phyloP scores from a whole-genome alignment of 2,113 vertebrate genomes.

The Eublepharis macularius region DNA sequence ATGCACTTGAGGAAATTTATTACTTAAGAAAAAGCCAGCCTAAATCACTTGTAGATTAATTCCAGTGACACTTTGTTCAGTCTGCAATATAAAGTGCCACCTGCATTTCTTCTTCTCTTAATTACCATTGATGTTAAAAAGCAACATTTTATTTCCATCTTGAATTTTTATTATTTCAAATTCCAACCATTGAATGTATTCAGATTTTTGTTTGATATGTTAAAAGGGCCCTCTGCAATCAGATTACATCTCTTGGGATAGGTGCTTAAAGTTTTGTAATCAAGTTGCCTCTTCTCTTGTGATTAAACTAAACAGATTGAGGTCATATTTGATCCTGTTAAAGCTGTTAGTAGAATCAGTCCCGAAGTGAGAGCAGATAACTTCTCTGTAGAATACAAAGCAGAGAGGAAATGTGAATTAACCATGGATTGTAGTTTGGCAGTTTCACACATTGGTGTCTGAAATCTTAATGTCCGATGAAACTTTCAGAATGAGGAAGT shows the following conservation, averaged over 20 bases:
- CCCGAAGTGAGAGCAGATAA: background rate
- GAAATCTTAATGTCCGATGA: background rate
- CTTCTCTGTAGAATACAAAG: background rate
- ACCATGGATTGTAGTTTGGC: background rate
- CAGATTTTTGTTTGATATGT: background rate
- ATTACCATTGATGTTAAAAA: background rate
- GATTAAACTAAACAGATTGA: slow-evolving; percentile 24
- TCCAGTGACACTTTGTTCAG: background rate
- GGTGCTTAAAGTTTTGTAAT: slow-evolving; percentile 2
- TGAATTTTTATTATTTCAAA: background rate
- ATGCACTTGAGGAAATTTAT: slow-evolving; percentile 2
- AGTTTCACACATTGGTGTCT: background rate
- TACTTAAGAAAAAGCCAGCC: background rate
- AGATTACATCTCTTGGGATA: slow-evolving; percentile 4
- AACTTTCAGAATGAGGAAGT: background rate
- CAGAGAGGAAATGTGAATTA: background rate
- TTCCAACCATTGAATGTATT: background rate
- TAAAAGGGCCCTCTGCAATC: background rate
- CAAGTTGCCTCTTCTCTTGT: slow-evolving; percentile 5
- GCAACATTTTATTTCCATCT: background rate
- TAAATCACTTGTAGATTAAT: background rate
- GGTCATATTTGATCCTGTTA: background rate
- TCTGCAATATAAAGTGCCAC: background rate
- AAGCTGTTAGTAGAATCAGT: background rate
- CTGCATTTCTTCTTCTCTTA: background rate